Base-by-base conservation (phyloP, 2,797 vertebrate species). In the Betta splendens region DNA sequence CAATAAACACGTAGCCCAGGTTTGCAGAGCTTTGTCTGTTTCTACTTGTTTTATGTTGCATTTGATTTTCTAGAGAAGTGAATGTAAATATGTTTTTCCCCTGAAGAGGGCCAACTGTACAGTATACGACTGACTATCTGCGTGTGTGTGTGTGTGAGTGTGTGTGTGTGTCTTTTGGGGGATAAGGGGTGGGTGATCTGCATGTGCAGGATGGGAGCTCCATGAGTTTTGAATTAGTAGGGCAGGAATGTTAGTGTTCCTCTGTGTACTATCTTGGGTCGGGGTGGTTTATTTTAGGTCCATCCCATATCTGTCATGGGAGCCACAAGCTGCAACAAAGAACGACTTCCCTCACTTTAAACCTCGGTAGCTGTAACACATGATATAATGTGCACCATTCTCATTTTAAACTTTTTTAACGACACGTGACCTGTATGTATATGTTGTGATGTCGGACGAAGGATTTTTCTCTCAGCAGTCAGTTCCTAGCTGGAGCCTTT, bases 1-100 rank as follows among this genome's bases (percentile, higher is more conserved):
- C 45, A 51, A 42, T 20, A 46, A 56, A 32, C 21, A 10, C 11
- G 48, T 43, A 72, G 21, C 64, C 46, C 72, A 39, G 64, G 28
- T 77, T 38, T 67, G 60, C 54, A 67, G 25, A 28, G 4, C 23
- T 47, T 58, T 72, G 54, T 72, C 65, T 62, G 50, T 72, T 84
- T 84, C 72, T 75, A 58, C 57, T 12, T 23, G 68, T 72, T 67
- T 67, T 52, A 47, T 74, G 69, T 64, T 54, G 73, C 69, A 73
- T 43, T 52, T 56, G 25, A 52, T 77, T 79, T 67, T 81, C 35
- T 76, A 77, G 78, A 84, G 81, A 87, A 89, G 87, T 89, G 89
- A 91, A 90, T 91, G 89, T 90, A 90, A 89, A 90, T 91, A 89
- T 49, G 72, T 81, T 47, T 54, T 32, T 37, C 16, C 75, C 70